Evolutionary conservation across 2,113 vertebrate species (phyloP).

Genomic region (Antigone vipio): DNA sequence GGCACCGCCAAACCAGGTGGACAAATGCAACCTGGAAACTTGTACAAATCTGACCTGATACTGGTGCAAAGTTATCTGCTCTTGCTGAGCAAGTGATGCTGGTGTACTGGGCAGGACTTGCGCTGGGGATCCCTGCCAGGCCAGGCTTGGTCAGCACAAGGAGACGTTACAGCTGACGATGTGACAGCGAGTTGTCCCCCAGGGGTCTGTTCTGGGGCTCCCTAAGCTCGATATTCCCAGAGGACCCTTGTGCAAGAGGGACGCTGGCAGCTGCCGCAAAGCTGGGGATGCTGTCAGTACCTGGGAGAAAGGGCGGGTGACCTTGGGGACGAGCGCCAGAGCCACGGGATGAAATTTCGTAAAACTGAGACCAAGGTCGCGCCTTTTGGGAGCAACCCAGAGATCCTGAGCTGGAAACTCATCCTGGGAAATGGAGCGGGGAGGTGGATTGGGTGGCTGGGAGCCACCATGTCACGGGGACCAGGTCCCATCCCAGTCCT

Average conservation of each 20-base stretch:
- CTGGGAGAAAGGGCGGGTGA: not conserved
- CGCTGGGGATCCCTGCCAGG: not conserved
- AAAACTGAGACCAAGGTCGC: not conserved
- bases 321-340: not conserved
- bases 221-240: not conserved
- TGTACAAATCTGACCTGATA: not conserved
- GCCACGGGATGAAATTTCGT: not conserved
- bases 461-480: accelerated
- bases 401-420: not conserved
- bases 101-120: accelerated
- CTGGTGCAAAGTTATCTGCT: not conserved
- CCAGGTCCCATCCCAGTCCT: not conserved
- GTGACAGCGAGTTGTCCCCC: accelerated
- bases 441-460: accelerated
- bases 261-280: not conserved
- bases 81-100: accelerated
- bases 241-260: not conserved
- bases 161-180: not conserved
- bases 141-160: not conserved
- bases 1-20: not conserved
- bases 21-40: not conserved
- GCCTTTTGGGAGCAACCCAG: not conserved
- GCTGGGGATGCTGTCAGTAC: not conserved
- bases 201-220: not conserved
- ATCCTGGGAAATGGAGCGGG: not conserved